phyloP scores from a whole-genome alignment of 1,140 invertebrate species.

The Steinernema feltiae region DNA sequence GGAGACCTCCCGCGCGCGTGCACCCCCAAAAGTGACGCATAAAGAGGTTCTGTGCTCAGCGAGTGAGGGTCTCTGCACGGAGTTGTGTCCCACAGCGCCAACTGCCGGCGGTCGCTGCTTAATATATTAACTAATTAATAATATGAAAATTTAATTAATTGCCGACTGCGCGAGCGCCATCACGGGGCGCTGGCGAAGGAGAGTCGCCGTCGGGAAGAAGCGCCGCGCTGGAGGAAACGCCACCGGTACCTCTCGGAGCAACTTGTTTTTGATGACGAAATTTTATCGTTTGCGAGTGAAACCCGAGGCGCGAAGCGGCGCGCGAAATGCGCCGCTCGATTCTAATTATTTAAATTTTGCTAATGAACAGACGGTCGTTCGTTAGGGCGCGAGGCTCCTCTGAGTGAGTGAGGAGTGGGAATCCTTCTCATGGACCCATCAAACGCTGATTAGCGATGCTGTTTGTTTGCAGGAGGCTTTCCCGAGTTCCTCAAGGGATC shows the following conservation, averaged over 20 bases:
- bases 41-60: neutral
- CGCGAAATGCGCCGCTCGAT: neutral
- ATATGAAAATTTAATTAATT: conserved; percentile 16
- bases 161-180: neutral
- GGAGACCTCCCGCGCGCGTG: neutral
- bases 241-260: neutral
- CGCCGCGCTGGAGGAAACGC: too few relatives aligned
- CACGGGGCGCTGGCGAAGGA: neutral
- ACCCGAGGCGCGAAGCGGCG: conserved; percentile 7
- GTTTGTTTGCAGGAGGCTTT: too few relatives aligned
- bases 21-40: neutral
- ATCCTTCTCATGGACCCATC: neutral
- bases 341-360: conserved; percentile 12
- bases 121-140: conserved; percentile 16
- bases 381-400: neutral
- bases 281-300: conserved; percentile 12
- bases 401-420: neutral
- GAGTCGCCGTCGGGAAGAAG: neutral
- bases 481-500: too few relatives aligned
- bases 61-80: neutral
- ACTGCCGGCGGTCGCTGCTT: conserved; percentile 1
- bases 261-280: neutral
- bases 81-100: conserved; percentile 3
- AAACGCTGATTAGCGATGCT: neutral
- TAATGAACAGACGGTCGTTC: neutral